These are phyloP conservation scores for Oscarella lobularis DNA, from an alignment of 37 sponge, comb jelly and placozoan species.

Conservation along the genomic window DNA sequence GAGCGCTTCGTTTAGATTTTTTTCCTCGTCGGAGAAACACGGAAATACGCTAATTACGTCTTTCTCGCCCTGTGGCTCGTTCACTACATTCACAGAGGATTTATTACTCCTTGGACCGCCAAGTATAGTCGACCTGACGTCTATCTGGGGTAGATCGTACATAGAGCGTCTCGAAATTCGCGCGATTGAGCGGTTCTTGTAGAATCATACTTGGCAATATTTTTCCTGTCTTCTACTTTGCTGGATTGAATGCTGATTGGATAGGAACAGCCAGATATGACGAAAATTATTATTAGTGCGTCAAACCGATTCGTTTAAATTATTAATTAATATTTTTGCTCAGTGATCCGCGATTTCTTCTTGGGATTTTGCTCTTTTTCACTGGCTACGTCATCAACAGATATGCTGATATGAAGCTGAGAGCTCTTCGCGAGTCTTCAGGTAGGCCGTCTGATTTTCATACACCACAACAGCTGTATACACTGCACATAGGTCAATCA, in stretches of 20 bases:
- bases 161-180: too few relatives aligned
- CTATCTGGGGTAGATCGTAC: constrained; percentile 11
- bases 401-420: constrained; percentile 39
- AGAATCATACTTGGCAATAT: constrained; percentile 19
- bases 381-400: constrained; percentile 52
- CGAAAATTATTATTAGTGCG: constrained; percentile 8
- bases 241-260: constrained; percentile 51
- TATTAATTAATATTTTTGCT: constrained; percentile 5
- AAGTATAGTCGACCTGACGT: constrained; percentile 15
- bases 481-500: neutral
- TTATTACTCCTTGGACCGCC: constrained; percentile 40
- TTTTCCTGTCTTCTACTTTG: constrained; percentile 23
- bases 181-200: too few relatives aligned
- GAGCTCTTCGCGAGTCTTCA: constrained; percentile 21
- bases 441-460: neutral
- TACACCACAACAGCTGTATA: neutral
- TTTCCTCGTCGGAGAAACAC: neutral
- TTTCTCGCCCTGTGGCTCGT: constrained; percentile 10
- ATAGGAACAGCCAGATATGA: constrained; percentile 16
- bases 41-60: neutral
- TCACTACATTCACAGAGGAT: constrained; percentile 19
- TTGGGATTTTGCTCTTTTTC: constrained; percentile 58
- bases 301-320: too few relatives aligned
- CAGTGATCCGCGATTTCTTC: constrained; percentile 65
- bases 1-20: too few relatives aligned